Evolutionary conservation across 2,113 vertebrate species (phyloP), one percentile per base, ranked within the genome.

Genomic region (Anthoscopus minutus): DNA sequence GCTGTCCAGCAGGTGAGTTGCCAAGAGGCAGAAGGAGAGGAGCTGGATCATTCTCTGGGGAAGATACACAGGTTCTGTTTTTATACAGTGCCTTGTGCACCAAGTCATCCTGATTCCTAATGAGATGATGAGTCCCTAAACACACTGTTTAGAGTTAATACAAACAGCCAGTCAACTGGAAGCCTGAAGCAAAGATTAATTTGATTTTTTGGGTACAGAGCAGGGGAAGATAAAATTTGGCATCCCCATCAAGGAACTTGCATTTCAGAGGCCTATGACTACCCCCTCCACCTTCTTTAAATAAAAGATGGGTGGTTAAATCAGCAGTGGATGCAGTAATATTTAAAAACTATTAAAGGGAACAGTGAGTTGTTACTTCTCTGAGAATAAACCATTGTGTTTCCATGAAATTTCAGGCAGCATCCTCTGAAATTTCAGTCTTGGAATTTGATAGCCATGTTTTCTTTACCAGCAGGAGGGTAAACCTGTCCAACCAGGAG

Each of bases 1-100:
- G 99, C 99, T 13, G 99, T 99, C 86, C 99, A 99, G 98, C 99
- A 99, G 99, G 99, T 99, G 96, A 98, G 96, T 96, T 86, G 77
- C 96, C 81, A 67, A 21, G n/a, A 66, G 25, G 57, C n/a, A 62
- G 50, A 45, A 76, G 70, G 50, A 56, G 31, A 80, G 18, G 40
- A 66, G 37, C 20, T 67, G 35, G 67, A 60, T 90, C 4, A 0
- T 73, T 81, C 31, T 45, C 37, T 58, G 35, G n/a, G 72, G 24
- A 81, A 77, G 66, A 88, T 72, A 11, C 14, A 66, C 69, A 58
- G 44, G 33, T 72, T 45, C 35, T 71, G 21, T 89, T 28, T 70
- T 87, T 16, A 28, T 60, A 15, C 13, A 42, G 20, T 31, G 53
- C 48, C 48, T 78, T 74, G 31, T 51, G 56, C 44, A 31, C 16